A percentile compares a stretch with the other conserved stretches of the same genome.
These are phyloP conservation scores for Alloscopus bannaensis DNA, from an alignment of 2,888 invertebrate species.

Conservation along the genomic window DNA sequence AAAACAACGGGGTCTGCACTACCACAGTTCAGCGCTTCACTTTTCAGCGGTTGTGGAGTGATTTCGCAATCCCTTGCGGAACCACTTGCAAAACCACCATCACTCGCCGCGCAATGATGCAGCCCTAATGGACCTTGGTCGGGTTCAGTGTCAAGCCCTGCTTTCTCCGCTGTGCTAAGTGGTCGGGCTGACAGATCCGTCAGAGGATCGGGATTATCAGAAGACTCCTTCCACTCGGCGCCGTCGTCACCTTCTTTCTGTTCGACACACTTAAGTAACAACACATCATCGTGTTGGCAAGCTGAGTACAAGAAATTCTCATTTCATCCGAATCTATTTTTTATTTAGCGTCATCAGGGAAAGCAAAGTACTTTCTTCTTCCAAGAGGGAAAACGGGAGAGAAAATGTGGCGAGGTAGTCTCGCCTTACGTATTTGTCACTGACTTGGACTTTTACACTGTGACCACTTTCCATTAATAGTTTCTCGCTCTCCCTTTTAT, in stretches of 20 bases:
- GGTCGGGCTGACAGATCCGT: not conserved
- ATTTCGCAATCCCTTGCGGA: constrained; percentile 24
- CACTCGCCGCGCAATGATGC: not conserved
- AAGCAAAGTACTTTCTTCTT: not conserved
- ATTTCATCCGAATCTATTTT: constrained; percentile 5
- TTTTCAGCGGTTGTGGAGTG: not conserved
- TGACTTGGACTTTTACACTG: constrained; percentile 21
- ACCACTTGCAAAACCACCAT: constrained; percentile 43
- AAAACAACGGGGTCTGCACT: constrained; percentile 42
- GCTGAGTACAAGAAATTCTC: constrained; percentile 21
- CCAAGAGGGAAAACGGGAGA: not conserved
- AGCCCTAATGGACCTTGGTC: constrained; percentile 39
- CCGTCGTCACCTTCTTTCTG: constrained; percentile 25
- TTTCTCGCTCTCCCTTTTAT: too few relatives aligned
- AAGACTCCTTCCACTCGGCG: not conserved
- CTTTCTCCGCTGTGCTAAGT: not conserved
- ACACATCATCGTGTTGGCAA: not conserved
- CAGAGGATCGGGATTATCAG: constrained; percentile 4
- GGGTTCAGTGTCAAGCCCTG: constrained; percentile 3
- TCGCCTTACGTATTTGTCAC: constrained; percentile 28
- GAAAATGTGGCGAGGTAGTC: not conserved
- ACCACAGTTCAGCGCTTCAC: not conserved
- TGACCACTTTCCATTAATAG: not conserved
- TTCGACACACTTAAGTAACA: constrained; percentile 41
- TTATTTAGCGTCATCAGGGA: not conserved